Percentiles rank a stretch among this genome's conserved stretches.
Conservation (phyloP, 92 coral and sea anemone species). For the Nematostella vectensis region DNA sequence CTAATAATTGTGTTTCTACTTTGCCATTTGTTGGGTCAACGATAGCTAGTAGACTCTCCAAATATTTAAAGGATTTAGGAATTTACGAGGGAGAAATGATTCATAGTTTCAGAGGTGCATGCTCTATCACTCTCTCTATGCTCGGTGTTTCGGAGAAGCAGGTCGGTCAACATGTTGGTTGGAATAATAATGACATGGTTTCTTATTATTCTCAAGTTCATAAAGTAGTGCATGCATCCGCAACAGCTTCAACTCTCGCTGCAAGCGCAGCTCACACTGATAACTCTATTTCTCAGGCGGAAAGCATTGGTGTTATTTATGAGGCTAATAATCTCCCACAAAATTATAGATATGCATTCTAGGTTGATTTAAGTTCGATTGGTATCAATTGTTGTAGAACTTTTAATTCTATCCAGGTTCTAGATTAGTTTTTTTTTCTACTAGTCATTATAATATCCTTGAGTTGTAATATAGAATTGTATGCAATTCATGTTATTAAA, state of each 20-base stretch:
- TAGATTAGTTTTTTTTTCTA: too few species aligned
- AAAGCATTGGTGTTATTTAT: neutral
- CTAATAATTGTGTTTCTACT: slow-evolving; percentile 3
- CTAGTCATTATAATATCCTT: too few species aligned
- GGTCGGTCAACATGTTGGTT: slow-evolving; percentile 12
- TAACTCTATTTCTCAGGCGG: neutral
- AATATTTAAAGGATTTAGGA: slow-evolving; percentile 8
- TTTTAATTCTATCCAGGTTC: too few species aligned
- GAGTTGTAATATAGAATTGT: too few species aligned
- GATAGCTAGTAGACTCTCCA: slow-evolving; percentile 8
- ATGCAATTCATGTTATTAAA: too few species aligned
- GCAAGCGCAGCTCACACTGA: neutral
- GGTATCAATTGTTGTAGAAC: too few species aligned
- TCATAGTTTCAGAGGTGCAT: slow-evolving; percentile 15
- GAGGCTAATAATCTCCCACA: neutral
- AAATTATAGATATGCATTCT: neutral
- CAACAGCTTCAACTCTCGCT: slow-evolving; percentile 21
- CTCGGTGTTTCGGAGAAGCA: slow-evolving; percentile 12
- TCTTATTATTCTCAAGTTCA: slow-evolving; percentile 14
- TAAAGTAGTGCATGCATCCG: slow-evolving; percentile 18
- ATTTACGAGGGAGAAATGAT: slow-evolving; percentile 10
- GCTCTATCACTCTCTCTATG: slow-evolving; percentile 18
- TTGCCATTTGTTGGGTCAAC: slow-evolving; percentile 20
- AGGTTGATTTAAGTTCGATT: neutral
- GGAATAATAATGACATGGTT: slow-evolving; percentile 11